Evolutionary conservation across 2,113 vertebrate genomes (phyloP), one percentile per base, ranked within the genome.

Genomic region (Okapia johnstoni): DNA sequence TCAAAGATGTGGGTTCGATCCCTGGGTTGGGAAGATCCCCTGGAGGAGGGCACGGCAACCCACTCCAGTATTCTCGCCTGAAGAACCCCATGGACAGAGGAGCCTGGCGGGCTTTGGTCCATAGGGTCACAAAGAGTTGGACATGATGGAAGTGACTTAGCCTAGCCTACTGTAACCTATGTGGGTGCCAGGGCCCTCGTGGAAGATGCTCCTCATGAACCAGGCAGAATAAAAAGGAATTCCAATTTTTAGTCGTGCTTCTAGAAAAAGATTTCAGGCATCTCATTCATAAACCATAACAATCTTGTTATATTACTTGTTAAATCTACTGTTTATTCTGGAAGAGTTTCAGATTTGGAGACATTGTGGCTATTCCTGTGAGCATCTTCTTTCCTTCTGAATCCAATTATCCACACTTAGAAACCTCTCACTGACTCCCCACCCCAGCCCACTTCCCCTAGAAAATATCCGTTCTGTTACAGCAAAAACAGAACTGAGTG

Each of bases 361-460:
- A 77, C 28, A 25, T 3, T 0, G 5, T 7, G 19, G 92, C 43
- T 1, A 48, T 5, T 6, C 11, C 54, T 16, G 6, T 1, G 28
- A 58, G 21, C 52, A 57, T 15, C 26, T 57, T 21, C 12, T 15
- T 46, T 40, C 36, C 66, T 76, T 50, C 33, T 14, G 25, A 40
- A 54, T 36, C n/a, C n/a, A 54, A 9, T 9, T 36, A 52, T 26
- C 52, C n/a, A 26, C 12, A 54, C 36, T 23, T n/a, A 21, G 52
- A 77, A n/a, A 58, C n/a, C n/a, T 50, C 76, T 52, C 23, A 36
- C 33, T 79, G 14, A 30, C 14, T 52, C 77, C 7, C 61, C 10
- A 3, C 48, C 21, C 4, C 21, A n/a, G 80, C 28, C 46, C 57
- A 61, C 33, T 43, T 50, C 6, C 2, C 57, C 50, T n/a, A 13